These are phyloP conservation scores for Lasaia peninsularis DNA, from an alignment of 1,140 invertebrate species.

Conservation along the genomic window DNA sequence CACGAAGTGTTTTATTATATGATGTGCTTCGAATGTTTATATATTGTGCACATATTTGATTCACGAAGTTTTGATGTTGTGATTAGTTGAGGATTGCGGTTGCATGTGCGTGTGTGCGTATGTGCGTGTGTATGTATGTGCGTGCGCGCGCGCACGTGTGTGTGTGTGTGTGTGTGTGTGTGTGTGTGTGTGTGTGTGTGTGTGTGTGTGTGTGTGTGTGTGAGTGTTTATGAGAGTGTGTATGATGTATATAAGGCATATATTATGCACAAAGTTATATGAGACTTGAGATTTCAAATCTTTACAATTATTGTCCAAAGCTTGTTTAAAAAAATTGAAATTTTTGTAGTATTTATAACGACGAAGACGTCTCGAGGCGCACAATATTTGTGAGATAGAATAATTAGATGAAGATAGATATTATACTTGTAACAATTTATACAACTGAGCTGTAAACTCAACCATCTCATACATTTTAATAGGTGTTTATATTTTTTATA, in stretches of 20 bases:
- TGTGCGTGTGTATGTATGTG: neutral
- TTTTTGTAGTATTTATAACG: conserved; percentile 52
- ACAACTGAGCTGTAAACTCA: conserved; percentile 7
- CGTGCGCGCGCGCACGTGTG: too few species aligned
- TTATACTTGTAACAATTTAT: conserved; percentile 20
- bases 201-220: neutral
- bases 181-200: neutral
- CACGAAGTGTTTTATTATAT: neutral
- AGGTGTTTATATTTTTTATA: neutral
- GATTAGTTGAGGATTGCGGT: neutral
- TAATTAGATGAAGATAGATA: conserved; percentile 45
- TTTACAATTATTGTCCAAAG: conserved; percentile 25
- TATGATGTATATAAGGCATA: neutral
- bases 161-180: neutral
- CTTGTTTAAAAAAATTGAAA: conserved; percentile 23
- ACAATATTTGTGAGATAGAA: conserved; percentile 70
- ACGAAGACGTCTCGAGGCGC: conserved; percentile 65
- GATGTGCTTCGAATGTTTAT: conserved; percentile 7
- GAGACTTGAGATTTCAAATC: conserved; percentile 19
- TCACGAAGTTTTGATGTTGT: conserved; percentile 19
- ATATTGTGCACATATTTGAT: conserved; percentile 14
- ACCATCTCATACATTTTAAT: neutral
- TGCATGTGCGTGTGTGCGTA: too few species aligned
- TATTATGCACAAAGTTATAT: conserved; percentile 17
- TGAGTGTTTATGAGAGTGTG: neutral